Base-by-base conservation (phyloP, 2,113 vertebrate genomes). In the Ageneiosus marmoratus region DNA sequence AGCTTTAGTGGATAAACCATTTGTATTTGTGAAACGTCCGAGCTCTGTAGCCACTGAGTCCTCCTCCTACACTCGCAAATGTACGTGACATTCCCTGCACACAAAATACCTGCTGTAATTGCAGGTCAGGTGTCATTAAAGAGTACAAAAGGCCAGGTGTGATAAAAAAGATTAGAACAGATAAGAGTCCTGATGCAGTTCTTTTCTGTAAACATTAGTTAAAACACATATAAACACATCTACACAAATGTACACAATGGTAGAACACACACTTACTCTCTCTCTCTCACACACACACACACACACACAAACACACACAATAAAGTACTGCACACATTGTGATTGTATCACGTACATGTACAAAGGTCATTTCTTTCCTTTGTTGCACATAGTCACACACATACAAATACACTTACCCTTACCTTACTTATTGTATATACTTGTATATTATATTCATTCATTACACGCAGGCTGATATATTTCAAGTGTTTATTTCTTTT, bases 61-160 rank as follows among this genome's bases (percentile, higher is more conserved):
- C 18, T 53, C 16, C 62, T 67, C 46, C 65, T 10, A 10, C n/a
- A 79, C 20, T 73, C 5, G 3, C 24, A 27, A 22, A 44, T 56
- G 48, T 34, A 80, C 46, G 10, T 79, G 78, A 24, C 15, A 34
- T 65, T 72, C 29, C 27, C 29, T n/a, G 24, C 27, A 63, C 69
- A 79, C 67, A 84, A 74, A 79, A 55, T 29, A 83, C 18, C 44
- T n/a, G 15, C 55, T 73, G 65, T 62, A 32, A 75, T 75, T 34
- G 4, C 15, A 48, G 83, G 56, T 75, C 69, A 84, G 62, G 62
- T 12, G 24, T 62, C 77, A 74, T 12, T 73, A 55, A 65, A 63
- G 53, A 77, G 6, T 5, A 48, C 34, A 72, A 79, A 65, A 32
- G 15, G 16, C 29, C 16, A 80, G 18, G 32, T 63, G 41, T 37